Evolutionary conservation across 1,140 invertebrate species (phyloP).

Genomic region (Hetaerina americana): DNA sequence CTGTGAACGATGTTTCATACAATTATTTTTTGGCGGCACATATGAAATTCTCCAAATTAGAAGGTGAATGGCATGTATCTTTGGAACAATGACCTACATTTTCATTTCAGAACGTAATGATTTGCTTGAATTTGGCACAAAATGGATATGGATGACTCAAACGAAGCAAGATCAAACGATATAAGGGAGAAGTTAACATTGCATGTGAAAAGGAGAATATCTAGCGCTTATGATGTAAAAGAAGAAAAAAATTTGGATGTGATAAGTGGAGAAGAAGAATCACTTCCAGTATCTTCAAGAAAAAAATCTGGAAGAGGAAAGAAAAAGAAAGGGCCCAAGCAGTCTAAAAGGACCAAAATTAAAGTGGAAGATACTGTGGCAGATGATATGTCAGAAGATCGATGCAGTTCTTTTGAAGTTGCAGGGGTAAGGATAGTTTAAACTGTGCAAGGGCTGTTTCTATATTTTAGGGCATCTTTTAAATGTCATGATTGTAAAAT

Average conservation of each 20-base stretch:
- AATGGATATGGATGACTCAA: background rate
- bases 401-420: background rate
- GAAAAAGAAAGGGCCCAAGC: background rate
- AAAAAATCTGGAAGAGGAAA: background rate
- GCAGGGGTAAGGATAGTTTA: background rate
- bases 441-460: too few species aligned
- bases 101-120: too few species aligned
- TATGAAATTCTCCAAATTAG: too few species aligned
- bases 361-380: background rate
- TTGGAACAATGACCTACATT: too few species aligned
- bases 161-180: background rate
- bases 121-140: too few species aligned
- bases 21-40: too few species aligned
- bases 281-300: background rate
- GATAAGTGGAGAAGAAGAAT: background rate
- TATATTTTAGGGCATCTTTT: too few species aligned
- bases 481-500: too few species aligned
- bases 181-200: background rate
- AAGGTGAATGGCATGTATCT: too few species aligned
- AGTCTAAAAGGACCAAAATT: background rate
- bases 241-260: background rate
- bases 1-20: too few species aligned
- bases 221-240: background rate
- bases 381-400: background rate
- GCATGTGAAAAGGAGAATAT: background rate